These are phyloP conservation scores for Diarsia brunnea DNA, from an alignment of 2,888 invertebrate species.

Conservation along the genomic window DNA sequence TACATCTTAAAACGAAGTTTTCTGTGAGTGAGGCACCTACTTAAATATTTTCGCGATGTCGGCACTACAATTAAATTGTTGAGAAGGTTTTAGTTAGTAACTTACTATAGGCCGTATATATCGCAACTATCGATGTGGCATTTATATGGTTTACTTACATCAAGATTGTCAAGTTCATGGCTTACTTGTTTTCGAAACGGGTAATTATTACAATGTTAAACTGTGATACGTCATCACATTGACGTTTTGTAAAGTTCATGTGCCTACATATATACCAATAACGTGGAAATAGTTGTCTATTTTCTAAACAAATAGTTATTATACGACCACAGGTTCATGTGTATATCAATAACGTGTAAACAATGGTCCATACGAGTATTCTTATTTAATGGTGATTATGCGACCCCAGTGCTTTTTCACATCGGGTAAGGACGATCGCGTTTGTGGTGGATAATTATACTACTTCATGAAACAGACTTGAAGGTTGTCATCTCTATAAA, in stretches of 20 bases:
- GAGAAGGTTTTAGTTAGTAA: background rate
- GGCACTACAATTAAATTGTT: background rate
- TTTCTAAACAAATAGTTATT: background rate
- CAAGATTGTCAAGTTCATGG: constrained; percentile 26
- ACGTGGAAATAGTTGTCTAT: background rate
- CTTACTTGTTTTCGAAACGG: constrained; percentile 37
- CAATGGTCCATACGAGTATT: background rate
- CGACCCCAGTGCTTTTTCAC: background rate
- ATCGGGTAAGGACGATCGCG: constrained; percentile 10
- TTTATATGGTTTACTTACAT: background rate
- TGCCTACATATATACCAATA: constrained; percentile 1
- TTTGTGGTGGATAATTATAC: too few relatives aligned
- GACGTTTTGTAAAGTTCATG: background rate
- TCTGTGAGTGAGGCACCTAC: background rate
- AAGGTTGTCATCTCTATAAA: background rate
- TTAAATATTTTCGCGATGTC: background rate
- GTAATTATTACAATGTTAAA: background rate
- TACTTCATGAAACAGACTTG: background rate
- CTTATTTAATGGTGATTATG: background rate
- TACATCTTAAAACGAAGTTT: background rate
- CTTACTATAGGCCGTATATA: constrained; percentile 2
- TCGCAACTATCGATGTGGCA: background rate
- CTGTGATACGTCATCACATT: background rate
- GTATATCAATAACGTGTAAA: background rate
- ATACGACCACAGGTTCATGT: background rate